Evolutionary conservation across 2,113 vertebrate genomes (phyloP).

Genomic region (Microcebus murinus): DNA sequence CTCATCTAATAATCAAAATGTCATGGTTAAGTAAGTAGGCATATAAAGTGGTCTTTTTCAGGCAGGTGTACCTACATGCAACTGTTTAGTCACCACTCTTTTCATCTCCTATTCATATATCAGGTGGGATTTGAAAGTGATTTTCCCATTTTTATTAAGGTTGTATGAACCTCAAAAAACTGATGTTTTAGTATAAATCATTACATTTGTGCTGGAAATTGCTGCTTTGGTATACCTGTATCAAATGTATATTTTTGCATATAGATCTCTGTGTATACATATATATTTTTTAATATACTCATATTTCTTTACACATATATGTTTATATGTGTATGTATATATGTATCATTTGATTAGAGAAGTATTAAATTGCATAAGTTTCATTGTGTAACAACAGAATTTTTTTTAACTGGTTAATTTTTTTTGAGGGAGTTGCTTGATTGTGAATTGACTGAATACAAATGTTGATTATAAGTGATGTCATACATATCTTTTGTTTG

Average conservation of each 20-base stretch:
- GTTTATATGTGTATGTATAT: background rate
- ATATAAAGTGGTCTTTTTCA: background rate
- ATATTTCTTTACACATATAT: background rate
- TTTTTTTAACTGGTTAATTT: background rate
- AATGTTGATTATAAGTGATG: background rate
- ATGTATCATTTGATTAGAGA: background rate
- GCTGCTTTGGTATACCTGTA: background rate
- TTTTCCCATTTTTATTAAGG: background rate
- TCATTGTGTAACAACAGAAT: background rate
- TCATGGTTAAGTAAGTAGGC: background rate
- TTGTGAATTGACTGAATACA: background rate
- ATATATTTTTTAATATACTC: background rate
- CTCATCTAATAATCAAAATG: background rate
- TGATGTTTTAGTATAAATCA: background rate
- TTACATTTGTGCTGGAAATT: constrained; percentile 13
- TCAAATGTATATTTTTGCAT: background rate
- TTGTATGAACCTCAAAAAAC: background rate
- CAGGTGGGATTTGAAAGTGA: background rate
- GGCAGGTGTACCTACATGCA: background rate
- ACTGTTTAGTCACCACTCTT: background rate
- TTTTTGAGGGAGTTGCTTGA: constrained; percentile 46
- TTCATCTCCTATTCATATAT: background rate
- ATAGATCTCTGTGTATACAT: background rate
- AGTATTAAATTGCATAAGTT: background rate
- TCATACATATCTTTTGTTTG: background rate